Evolutionary conservation across 2,113 vertebrate species (phyloP), one percentile per base, ranked within the genome.

Genomic region (Corythaixoides concolor): DNA sequence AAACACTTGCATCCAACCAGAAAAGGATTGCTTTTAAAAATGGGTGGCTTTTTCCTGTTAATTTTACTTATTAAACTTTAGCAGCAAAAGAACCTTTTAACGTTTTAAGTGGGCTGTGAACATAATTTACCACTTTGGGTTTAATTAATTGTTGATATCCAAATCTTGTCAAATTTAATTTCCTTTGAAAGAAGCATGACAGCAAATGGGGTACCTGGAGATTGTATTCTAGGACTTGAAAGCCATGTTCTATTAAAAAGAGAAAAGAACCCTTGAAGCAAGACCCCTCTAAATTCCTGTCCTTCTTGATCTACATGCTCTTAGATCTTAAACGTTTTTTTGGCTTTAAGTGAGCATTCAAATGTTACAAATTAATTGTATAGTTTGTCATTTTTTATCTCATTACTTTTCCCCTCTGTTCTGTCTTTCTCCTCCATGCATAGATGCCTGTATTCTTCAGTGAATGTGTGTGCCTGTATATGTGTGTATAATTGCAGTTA

Each of bases 101-200:
- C 79, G 23, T 79, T 96, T 94, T 67, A 90, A 90, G 70, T 85
- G 70, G 76, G 64, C 67, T 85, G 39, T 56, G 77, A 93, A 78
- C 37, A 41, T 91, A 73, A 90, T 81, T 95, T 96, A 45, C 66
- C 74, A 63, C 83, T 95, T 92, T 35, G 37, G 12, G n/a, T 89
- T 92, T 96, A 95, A 95, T 96, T 96, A 96, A 94, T 95, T 95
- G 85, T 88, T 95, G 90, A 72, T 94, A 94, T 59, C 85, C 4
- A 6, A 94, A 89, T 94, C 90, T 94, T 94, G 88, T 95, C 60
- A 90, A 89, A 88, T 66, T 27, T 95, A 93, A 96, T 95, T 93
- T 85, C 49, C 73, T 92, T 92, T 94, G 90, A 93, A 93, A 76
- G 88, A 90, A 92, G 32, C 14, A 14, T 3, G 10, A 37, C 73